Percentiles rank a stretch among this genome's conserved stretches.
These are phyloP conservation scores for Pandemis corylana DNA, from an alignment of 2,888 invertebrate species.

Conservation along the genomic window DNA sequence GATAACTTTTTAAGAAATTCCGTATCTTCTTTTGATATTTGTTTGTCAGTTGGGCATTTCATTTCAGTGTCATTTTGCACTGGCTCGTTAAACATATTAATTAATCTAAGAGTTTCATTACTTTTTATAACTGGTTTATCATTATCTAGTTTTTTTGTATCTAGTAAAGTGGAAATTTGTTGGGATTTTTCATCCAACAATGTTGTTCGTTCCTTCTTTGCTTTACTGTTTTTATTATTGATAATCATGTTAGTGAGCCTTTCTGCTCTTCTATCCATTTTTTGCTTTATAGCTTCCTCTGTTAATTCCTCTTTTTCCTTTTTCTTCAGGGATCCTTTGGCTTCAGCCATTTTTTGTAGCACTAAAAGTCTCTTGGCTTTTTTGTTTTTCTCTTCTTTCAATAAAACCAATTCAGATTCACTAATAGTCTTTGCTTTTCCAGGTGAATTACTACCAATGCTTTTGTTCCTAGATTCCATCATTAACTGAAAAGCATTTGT, in stretches of 20 bases:
- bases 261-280: slow-evolving; percentile 86
- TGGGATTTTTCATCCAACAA: slow-evolving; percentile 34
- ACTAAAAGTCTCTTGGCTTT: slow-evolving; percentile 80
- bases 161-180: slow-evolving; percentile 27
- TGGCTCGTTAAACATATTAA: slow-evolving; percentile 62
- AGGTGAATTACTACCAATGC: slow-evolving; percentile 86
- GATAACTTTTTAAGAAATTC: slow-evolving; percentile 83
- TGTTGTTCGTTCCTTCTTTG: slow-evolving; percentile 25
- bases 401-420: slow-evolving; percentile 57
- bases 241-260: slow-evolving; percentile 80
- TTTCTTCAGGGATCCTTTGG: slow-evolving; percentile 85
- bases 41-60: slow-evolving; percentile 48
- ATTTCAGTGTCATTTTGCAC: slow-evolving; percentile 46
- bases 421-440: slow-evolving; percentile 79
- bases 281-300: slow-evolving; percentile 82
- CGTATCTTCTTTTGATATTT: slow-evolving; percentile 64
- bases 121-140: slow-evolving; percentile 12
- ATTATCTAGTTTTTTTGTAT: slow-evolving; percentile 48
- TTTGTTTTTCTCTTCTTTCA: slow-evolving; percentile 59
- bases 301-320: slow-evolving; percentile 84
- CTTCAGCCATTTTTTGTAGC: slow-evolving; percentile 87
- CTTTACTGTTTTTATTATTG: slow-evolving; percentile 39
- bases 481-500: slow-evolving; percentile 87
- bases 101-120: slow-evolving; percentile 53
- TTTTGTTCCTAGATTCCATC: slow-evolving; percentile 88